phyloP scores from a whole-genome alignment of 2,797 vertebrate genomes.

The Prionace glauca region DNA sequence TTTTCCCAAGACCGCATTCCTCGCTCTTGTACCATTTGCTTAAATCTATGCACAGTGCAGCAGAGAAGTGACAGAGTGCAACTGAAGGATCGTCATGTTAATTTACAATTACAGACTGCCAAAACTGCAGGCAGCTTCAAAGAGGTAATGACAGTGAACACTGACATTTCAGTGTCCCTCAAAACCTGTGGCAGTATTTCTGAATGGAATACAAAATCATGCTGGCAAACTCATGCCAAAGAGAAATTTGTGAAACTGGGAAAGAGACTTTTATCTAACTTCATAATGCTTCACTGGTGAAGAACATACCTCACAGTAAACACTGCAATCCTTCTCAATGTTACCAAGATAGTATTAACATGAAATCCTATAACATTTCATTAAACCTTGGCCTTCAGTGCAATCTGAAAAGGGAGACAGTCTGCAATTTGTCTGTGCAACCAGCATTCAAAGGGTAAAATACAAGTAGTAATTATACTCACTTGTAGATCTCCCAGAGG shows the following conservation, averaged over 20 bases:
- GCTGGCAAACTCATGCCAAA: neutral
- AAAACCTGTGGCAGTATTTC: neutral
- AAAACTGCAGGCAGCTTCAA: neutral
- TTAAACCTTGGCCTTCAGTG: neutral
- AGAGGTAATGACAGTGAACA: neutral
- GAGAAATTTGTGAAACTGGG: neutral
- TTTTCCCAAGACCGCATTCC: neutral
- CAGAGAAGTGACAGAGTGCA: neutral
- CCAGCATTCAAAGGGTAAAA: neutral
- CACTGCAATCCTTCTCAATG: neutral
- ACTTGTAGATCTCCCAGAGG: constrained; percentile 67
- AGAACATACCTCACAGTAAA: neutral
- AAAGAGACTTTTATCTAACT: neutral
- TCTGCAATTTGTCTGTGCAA: neutral
- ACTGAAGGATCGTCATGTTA: neutral
- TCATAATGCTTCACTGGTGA: neutral
- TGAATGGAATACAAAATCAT: neutral
- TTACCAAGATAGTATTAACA: neutral
- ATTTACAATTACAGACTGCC: neutral
- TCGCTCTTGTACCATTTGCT: neutral
- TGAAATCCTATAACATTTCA: neutral
- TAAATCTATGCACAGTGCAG: neutral
- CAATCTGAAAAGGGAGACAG: neutral
- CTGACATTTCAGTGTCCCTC: neutral
- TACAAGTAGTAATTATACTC: constrained; percentile 44